Evolutionary conservation across 1,140 invertebrate genomes (phyloP).

Genomic region (Maniola jurtina): DNA sequence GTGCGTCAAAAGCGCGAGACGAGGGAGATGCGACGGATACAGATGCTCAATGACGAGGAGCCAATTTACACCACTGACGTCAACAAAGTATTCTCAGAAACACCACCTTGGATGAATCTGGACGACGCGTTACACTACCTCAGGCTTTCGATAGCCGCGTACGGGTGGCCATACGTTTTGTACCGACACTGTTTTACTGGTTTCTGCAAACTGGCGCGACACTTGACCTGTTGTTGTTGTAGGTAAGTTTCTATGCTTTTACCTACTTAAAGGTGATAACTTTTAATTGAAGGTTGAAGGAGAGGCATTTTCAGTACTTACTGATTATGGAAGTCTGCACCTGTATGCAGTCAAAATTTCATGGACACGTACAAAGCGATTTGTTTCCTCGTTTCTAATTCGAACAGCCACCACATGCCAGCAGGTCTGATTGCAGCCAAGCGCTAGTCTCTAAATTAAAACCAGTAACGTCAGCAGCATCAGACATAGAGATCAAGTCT

Average conservation of each 20-base stretch:
- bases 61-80: constrained; percentile 84
- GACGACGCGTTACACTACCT: constrained; percentile 87
- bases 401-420: too few species aligned
- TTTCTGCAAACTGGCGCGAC: constrained; percentile 84
- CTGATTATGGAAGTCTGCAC: too few species aligned
- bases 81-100: constrained; percentile 80
- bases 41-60: constrained; percentile 83
- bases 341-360: too few species aligned
- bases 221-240: constrained; percentile 87
- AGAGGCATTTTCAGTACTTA: too few species aligned
- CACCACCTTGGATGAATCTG: constrained; percentile 89
- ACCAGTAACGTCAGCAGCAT: too few species aligned
- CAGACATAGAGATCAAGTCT: too few species aligned
- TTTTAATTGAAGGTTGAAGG: too few species aligned
- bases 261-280: too few species aligned
- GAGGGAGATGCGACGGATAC: constrained; percentile 83
- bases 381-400: too few species aligned
- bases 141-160: constrained; percentile 89
- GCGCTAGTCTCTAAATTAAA: too few species aligned
- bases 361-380: too few species aligned
- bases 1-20: constrained; percentile 86
- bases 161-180: constrained; percentile 94
- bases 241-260: constrained; percentile 75
- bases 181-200: constrained; percentile 87
- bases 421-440: too few species aligned